Evolutionary conservation across 2,113 vertebrate genomes (phyloP).

Genomic region (Cheirogaleus medius): DNA sequence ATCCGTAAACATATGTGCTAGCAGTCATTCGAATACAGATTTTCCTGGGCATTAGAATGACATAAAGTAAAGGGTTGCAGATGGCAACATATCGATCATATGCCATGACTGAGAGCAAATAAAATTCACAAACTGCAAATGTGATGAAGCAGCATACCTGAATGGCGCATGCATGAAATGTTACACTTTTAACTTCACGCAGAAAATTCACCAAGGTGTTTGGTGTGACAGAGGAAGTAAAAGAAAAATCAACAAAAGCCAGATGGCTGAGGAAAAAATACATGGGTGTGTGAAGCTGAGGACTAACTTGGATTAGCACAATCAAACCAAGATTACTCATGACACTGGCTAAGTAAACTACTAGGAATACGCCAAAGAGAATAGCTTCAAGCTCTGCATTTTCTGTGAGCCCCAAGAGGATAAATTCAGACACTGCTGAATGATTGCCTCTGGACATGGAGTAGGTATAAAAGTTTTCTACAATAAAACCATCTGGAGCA

Average conservation of each 20-base stretch:
- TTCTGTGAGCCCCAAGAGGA: slow-evolving; percentile 44
- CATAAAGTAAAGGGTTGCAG: slow-evolving; percentile 49
- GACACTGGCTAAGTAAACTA: slow-evolving; percentile 20
- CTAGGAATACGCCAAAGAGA: slow-evolving; percentile 22
- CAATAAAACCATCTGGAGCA: accelerated
- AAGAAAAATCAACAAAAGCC: slow-evolving; percentile 54
- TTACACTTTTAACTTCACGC: background rate
- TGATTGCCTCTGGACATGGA: background rate
- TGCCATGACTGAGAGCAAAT: slow-evolving; percentile 47
- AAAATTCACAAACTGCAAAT: slow-evolving; percentile 48
- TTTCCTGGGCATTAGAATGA: slow-evolving; percentile 30
- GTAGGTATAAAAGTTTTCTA: background rate
- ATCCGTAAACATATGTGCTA: slow-evolving; percentile 3
- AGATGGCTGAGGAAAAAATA: slow-evolving; percentile 55
- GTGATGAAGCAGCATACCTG: slow-evolving; percentile 56
- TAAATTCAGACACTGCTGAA: background rate
- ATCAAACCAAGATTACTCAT: slow-evolving; percentile 36
- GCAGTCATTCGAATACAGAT: background rate
- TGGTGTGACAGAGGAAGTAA: slow-evolving; percentile 17
- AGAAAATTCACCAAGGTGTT: slow-evolving; percentile 45
- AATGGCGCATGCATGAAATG: background rate
- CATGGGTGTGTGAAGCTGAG: slow-evolving; percentile 54
- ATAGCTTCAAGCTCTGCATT: background rate
- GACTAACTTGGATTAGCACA: background rate
- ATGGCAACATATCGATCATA: slow-evolving; percentile 53